Percentiles rank a stretch among this genome's conserved stretches.
These are phyloP conservation scores for Porites cylindrica DNA, from an alignment of 92 coral and sea anemone species.

Conservation along the genomic window DNA sequence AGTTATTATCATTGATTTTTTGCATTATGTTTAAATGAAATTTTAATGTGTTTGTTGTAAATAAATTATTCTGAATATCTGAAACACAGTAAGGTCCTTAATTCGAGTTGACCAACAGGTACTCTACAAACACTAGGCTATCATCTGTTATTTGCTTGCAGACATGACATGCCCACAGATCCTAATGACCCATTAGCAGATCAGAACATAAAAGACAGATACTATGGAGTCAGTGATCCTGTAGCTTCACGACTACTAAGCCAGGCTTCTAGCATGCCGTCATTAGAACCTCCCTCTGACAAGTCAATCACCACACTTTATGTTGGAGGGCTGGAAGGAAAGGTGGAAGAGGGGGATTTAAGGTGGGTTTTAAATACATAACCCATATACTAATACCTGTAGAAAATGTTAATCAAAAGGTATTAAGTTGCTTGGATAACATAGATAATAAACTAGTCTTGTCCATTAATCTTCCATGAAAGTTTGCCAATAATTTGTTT, in stretches of 20 bases:
- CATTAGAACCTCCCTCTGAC: conserved; percentile 91
- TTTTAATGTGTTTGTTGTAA: too few species aligned
- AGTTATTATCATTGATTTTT: too few species aligned
- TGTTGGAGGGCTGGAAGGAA: conserved; percentile 98
- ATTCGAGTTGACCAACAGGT: too few species aligned
- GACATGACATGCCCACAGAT: conserved; percentile 99
- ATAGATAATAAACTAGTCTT: too few species aligned
- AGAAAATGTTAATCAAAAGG: too few species aligned
- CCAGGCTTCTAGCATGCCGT: conserved; percentile 91
- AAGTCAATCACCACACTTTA: conserved; percentile 94
- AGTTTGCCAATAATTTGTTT: too few species aligned
- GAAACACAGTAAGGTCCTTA: too few species aligned
- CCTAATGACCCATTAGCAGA: conserved; percentile 99
- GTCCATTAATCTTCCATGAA: too few species aligned
- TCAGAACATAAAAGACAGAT: conserved; percentile 98
- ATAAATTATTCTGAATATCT: too few species aligned
- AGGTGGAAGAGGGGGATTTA: conserved; percentile 94
- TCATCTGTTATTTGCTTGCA: conserved; percentile 7
- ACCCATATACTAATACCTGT: not conserved
- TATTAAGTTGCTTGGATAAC: too few species aligned
- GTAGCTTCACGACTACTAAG: conserved; percentile 93
- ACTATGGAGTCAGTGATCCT: conserved; percentile 98
- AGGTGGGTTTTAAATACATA: conserved; percentile 62
- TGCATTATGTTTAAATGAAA: too few species aligned
- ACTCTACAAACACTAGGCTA: too few species aligned